Evolutionary conservation across 1,140 invertebrate genomes (phyloP).

Genomic region (Scaptomyza graminum): DNA sequence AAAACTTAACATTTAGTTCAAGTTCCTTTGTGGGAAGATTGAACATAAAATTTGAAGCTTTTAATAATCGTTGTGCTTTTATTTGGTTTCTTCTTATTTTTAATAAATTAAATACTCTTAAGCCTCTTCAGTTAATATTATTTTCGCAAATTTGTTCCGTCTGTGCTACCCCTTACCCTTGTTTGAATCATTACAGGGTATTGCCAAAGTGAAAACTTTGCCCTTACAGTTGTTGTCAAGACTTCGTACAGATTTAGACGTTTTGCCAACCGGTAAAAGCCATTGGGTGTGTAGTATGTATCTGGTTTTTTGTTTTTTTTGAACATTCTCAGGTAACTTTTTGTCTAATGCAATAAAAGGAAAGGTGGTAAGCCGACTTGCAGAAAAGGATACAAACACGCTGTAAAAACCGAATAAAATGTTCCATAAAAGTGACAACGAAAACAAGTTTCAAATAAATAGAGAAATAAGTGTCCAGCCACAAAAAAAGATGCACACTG

Average conservation of each 20-base stretch:
- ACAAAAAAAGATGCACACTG: constrained; percentile 10
- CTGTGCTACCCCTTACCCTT: not conserved
- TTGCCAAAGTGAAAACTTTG: constrained; percentile 11
- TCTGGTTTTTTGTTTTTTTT: constrained; percentile 32
- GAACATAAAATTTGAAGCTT: too few relatives aligned
- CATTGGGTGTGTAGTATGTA: not conserved
- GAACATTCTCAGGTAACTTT: constrained; percentile 45
- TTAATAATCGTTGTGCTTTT: too few relatives aligned
- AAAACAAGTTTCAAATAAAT: constrained; percentile 38
- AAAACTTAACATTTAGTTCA: too few relatives aligned
- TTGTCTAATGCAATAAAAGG: constrained; percentile 67
- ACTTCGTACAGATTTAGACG: not conserved
- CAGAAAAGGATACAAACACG: constrained; percentile 68
- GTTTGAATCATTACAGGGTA: not conserved
- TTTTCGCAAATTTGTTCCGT: not conserved
- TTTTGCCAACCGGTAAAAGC: not conserved
- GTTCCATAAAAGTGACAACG: constrained; percentile 58
- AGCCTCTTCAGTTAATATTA: too few relatives aligned
- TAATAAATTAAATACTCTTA: too few relatives aligned
- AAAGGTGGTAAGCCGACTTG: constrained; percentile 63
- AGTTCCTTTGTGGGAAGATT: too few relatives aligned
- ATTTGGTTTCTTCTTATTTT: too few relatives aligned
- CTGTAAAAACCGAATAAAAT: constrained; percentile 78
- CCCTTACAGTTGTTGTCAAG: not conserved
- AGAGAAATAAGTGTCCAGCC: constrained; percentile 26